Evolutionary conservation across 35 echinoderm and acorn worm genomes (phyloP).

Genomic region (Apostichopus japonicus): DNA sequence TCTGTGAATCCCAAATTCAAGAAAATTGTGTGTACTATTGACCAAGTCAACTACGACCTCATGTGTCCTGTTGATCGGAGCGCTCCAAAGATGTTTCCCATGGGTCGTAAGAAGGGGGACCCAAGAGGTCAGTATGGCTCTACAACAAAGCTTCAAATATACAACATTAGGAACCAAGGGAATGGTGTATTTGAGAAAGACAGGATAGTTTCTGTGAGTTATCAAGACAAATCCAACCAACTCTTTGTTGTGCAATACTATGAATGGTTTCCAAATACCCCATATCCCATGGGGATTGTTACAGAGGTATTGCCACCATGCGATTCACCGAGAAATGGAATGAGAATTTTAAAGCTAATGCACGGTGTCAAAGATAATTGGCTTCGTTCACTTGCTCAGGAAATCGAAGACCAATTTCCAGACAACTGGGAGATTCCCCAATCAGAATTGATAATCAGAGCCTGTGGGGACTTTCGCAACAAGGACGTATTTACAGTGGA

Average conservation of each 20-base stretch:
- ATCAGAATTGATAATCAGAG: conserved; percentile 56
- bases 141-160: neutral
- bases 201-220: neutral
- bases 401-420: conserved; percentile 57
- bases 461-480: conserved; percentile 42
- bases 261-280: conserved; percentile 60
- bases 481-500: conserved; percentile 82
- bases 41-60: conserved; percentile 71
- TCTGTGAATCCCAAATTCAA: conserved; percentile 63
- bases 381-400: conserved; percentile 32
- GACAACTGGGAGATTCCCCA: conserved; percentile 78
- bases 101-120: conserved; percentile 46
- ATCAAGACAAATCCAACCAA: conserved; percentile 61
- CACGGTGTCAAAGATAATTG: conserved; percentile 72
- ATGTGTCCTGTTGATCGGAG: conserved; percentile 91
- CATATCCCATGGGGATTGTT: conserved; percentile 78
- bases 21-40: conserved; percentile 87
- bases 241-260: conserved; percentile 92
- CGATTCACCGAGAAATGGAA: conserved; percentile 42
- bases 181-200: conserved; percentile 8
- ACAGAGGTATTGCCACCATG: conserved; percentile 70
- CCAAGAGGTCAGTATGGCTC: neutral
- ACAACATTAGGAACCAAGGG: conserved; percentile 10
- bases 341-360: conserved; percentile 83
- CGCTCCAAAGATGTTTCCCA: conserved; percentile 77